Base-by-base conservation (phyloP, 2,797 vertebrate species). In the Bradypodion pumilum region DNA sequence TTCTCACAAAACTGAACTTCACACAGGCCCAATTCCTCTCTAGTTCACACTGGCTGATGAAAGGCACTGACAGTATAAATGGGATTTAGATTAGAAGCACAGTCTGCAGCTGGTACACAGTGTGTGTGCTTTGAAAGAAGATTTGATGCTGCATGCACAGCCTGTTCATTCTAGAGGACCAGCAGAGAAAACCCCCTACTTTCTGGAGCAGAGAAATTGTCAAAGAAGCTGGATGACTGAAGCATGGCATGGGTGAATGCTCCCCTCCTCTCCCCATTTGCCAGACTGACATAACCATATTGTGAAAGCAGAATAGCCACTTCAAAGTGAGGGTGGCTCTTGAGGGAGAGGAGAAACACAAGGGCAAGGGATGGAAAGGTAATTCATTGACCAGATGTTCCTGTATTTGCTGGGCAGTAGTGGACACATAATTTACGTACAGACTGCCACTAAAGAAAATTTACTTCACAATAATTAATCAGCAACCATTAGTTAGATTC, bases 21-120 rank as follows among this genome's bases (percentile, higher is more conserved):
- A 37, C 15, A 35, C 7, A 25, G 44, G 25, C 19, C 1, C 1
- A n/a, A 37, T 69, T 60, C 40, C 23, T 69, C 40, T 73, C 16
- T 35, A 44, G 15, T 25, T 68, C 69, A 68, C 5, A n/a, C 46
- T 16, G 4, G 5, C n/a, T 60, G n/a, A 46, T 69, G 37, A 29
- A 59, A 83, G 32, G 29, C 44, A 74, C 63, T 81, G n/a, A 60
- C 13, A 49, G 65, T 44, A 63, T 81, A 80, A 80, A 76, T 46
- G 32, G 52, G 29, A 46, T 85, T 80, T 80, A 16, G 63, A 46
- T 85, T 85, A 74, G 35, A 25, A 74, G 74, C 35, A 56, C n/a
- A 44, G 32, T 44, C 42, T 78, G 85, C 80, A 82, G 60, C 37
- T 74, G 35, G 68, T 40, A 37, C 63, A 52, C 44, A 74, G 60